Base-by-base conservation (phyloP, 2,888 invertebrate species). In the Calliopum simillimum region DNA sequence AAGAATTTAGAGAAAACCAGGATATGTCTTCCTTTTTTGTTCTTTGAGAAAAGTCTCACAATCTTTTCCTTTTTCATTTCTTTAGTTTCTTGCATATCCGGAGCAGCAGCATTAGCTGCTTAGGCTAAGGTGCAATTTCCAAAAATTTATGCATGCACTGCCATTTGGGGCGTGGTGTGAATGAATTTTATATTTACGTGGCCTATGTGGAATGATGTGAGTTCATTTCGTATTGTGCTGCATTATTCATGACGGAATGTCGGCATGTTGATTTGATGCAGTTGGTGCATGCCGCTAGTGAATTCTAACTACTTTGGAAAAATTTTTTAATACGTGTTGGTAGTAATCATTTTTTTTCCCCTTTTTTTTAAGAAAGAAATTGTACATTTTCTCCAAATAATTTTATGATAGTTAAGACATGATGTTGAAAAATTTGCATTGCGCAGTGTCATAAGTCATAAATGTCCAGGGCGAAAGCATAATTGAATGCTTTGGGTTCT, bases 371-470 rank as follows among this genome's bases (percentile, higher is more conserved):
- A 43, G 25, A 44, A 55, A 65, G 66, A 69, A 63, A 67, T 67
- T 67, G 62, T 59, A 67, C 63, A 63, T 62, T 65, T 62, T 53
- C 44, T 65, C 53, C 41, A 65, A 65, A 65, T 6, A 8, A 33
- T 33, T 33, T 8, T 33, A 3, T 33, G 33, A 4, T 33, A 33
- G 33, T 33, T 33, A 53, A n/a, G n/a, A n/a, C n/a, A n/a, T n/a
- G n/a, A n/a, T n/a, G n/a, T n/a, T n/a, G n/a, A n/a, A n/a, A n/a
- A n/a, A n/a, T n/a, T n/a, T n/a, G n/a, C n/a, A n/a, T n/a, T n/a
- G n/a, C n/a, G n/a, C n/a, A n/a, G n/a, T n/a, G n/a, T n/a, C n/a
- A n/a, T n/a, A n/a, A n/a, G n/a, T n/a, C n/a, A n/a, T n/a, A n/a
- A n/a, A n/a, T n/a, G n/a, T n/a, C n/a, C n/a, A n/a, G n/a, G n/a